Base-by-base conservation (phyloP, 2,888 invertebrate species). In the Arrhopalites spinosus region DNA sequence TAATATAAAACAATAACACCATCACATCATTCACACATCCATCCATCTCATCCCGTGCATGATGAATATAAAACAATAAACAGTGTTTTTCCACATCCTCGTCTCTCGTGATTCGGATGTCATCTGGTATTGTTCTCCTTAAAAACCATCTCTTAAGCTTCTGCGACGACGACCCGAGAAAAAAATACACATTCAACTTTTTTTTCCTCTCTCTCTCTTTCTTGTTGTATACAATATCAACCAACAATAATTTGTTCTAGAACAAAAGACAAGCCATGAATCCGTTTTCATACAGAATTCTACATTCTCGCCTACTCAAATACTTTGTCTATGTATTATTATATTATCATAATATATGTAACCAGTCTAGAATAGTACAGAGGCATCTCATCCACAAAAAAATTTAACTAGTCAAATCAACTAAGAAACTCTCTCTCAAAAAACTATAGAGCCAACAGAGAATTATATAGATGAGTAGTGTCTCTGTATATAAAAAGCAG, bases 61-160 rank as follows among this genome's bases (percentile, higher is more conserved):
- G 71, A 72, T 72, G 71, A 72, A 72, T 72, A 72, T 72, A 72
- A 72, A 72, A 72, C 71, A 72, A 72, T 72, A 72, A 72, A 72
- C 71, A 67, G 67, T 59, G 71, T 56, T 67, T 74, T 74, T 74
- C 67, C 67, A 67, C 74, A 67, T 59, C 56, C 36, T 67, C 74
- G 20, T 67, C 56, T 74, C 74, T 74, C 74, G 74, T 74, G 74
- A 74, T 74, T 68, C 74, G 74, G 74, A 74, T 74, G 74, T 74
- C 74, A 74, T 74, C 74, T 67, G 66, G 74, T 74, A 74, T 74
- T 74, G 74, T 74, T 74, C 74, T 74, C 45, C 67, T 61, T 43
- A 72, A 72, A 64, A 72, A 72, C 71, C 71, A 72, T 72, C 71
- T 72, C 53, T 56, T 30, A 7, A 53, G 5, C 53, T 53, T 13